Evolutionary conservation across 1,140 invertebrate species (phyloP).

Genomic region (Drosophila varians): DNA sequence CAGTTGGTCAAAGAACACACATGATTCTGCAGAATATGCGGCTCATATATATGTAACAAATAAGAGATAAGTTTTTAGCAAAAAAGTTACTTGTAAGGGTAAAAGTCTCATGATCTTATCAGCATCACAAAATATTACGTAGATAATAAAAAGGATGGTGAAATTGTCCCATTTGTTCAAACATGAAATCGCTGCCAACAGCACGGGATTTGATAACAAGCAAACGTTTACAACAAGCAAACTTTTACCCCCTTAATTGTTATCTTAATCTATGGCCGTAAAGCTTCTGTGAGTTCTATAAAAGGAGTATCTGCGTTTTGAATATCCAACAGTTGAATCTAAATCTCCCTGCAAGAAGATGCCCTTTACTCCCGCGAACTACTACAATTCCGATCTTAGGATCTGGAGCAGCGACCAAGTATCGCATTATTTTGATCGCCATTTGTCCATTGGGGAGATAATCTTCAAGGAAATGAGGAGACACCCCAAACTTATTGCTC

Average conservation of each 20-base stretch:
- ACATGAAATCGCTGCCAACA: no score
- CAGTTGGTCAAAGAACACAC: neutral
- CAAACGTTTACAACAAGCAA: no score
- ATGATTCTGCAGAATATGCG: constrained; percentile 15
- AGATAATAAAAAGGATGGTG: no score
- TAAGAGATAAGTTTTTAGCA: constrained; percentile 13
- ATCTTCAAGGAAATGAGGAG: constrained; percentile 63
- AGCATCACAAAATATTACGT: constrained; percentile 1
- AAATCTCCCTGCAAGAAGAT: neutral
- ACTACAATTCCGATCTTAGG: constrained; percentile 42
- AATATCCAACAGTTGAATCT: constrained; percentile 10
- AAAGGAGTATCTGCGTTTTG: neutral
- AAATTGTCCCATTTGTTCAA: constrained; percentile 1
- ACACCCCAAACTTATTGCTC: constrained; percentile 59
- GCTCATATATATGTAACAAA: constrained; percentile 13
- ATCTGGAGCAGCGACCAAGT: constrained; percentile 35
- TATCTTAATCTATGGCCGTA: no score
- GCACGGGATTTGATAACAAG: no score
- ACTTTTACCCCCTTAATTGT: no score
- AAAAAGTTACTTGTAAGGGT: constrained; percentile 5
- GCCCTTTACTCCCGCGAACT: constrained; percentile 19
- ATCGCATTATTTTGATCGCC: constrained; percentile 16
- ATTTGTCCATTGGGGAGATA: constrained; percentile 43
- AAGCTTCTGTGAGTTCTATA: no score
- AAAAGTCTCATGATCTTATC: constrained; percentile 13